Evolutionary conservation across 2,797 vertebrate species (phyloP), one percentile per base, ranked within the genome.

Genomic region (Cirrhinus mrigala): DNA sequence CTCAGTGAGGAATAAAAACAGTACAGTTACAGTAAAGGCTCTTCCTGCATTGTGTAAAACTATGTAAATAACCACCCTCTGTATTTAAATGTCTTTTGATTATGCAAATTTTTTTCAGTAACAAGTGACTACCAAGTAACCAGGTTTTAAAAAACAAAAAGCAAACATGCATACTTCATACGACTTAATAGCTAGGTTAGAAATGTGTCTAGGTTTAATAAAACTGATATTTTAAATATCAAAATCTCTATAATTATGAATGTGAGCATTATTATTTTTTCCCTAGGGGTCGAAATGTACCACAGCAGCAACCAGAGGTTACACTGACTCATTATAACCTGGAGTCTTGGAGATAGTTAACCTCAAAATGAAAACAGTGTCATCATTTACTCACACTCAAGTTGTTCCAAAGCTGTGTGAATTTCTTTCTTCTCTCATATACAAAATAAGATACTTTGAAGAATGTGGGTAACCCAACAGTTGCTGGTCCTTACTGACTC

Each of bases 31-130:
- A 84, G 74, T 68, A 54, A 76, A 78, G 16, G 15, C 3, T 54
- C 44, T 75, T 64, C 70, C 74, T 69, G 56, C 76, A 69, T n/a
- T 62, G 16, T n/a, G 20, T n/a, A 62, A 10, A 85, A 60, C 37
- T 71, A 85, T 87, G 85, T 15, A 79, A 88, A 87, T 77, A 24
- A 6, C 33, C 20, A 2, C 18, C 33, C 5, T 14, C 29, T n/a
- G 20, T 44, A 87, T 74, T 74, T 52, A 84, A 88, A 87, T 82
- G 27, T 73, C 2, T 70, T 83, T 80, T 54, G 70, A 12, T 81
- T 81, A 85, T 76, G 58, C 75, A 85, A 89, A 90, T 66, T 20
- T 40, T 29, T 16, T 10, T 14, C 22, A 46, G 62, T 64, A 70
- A 68, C 62, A 79, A 56, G 12, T 82, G 52, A 66, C 15, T 73